Evolutionary conservation across 2,797 vertebrate species (phyloP), one percentile per base, ranked within the genome.

Genomic region (Mallotus villosus): DNA sequence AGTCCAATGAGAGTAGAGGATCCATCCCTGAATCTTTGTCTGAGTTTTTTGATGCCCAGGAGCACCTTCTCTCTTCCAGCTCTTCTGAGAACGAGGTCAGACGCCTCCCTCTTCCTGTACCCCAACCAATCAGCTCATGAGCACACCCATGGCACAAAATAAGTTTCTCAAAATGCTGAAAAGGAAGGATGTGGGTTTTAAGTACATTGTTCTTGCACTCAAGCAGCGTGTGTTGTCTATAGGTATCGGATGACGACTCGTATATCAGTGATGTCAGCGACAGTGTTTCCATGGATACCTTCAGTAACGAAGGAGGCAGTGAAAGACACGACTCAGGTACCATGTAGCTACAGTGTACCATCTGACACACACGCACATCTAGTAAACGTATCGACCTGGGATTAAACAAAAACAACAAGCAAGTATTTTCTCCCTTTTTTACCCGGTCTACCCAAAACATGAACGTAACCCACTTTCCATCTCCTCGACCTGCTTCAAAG

Each of bases 21-120:
- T 99, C 97, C 6, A 92, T 98, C 71, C 92, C 96, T 0, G 98
- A 99, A 84, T 99, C 97, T 0, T 90, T 99, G 46, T 95, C 95
- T 0, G 98, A 99, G 89, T 99, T 99, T 82, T 97, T 95, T 78
- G 98, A 99, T 68, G 98, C 98, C 11, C 95, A 97, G 84, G 98
- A 99, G 88, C 95, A 97, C 81, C 92, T 99, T 0, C 89, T 99
- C 41, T 99, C 97, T 66, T 95, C 96, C n/a, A 99, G 97, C 72
- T 99, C 98, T 77, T 99, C 98, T 72, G 97, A 99, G 87, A 98
- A 98, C 46, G 97, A 99, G 95, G 98, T 98, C 63, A 82, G 71
- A 65, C 1, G 14, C 21, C 64, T 21, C 53, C 8, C 6, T 55
- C 25, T 53, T 64, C 29, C 27, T 53, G 46, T 21, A 11, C 41